Evolutionary conservation across 2,888 invertebrate species (phyloP), one percentile per base, ranked within the genome.

Genomic region (Eupelmus urozonus): DNA sequence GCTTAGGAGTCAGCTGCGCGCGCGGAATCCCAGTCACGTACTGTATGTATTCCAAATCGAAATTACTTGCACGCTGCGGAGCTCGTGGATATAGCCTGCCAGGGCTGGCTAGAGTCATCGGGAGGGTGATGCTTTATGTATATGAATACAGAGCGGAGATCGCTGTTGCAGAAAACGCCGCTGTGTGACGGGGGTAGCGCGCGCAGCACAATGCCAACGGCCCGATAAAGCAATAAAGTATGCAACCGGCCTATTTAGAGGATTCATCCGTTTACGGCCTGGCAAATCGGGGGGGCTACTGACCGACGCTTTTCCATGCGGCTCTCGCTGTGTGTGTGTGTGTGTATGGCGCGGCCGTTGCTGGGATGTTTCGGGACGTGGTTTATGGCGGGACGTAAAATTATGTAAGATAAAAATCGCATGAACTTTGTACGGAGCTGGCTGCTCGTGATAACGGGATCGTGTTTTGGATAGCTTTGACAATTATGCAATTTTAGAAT

Each of bases 141-240:
- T n/a, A 34, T 23, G 29, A 18, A 42, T 25, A 45, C 51, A 27
- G 11, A 18, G 18, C 45, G 40, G 18, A 34, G 3, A 27, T 18
- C 51, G 25, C 11, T 29, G 34, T 18, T 20, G 20, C 13, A 34
- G 62, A 62, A 18, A 49, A 27, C 16, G 49, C 25, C 13, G 27
- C 20, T 13, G 53, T 5, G 40, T 27, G 3, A 16, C 53, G 60
- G 34, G 72, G 29, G 62, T n/a, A 20, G 29, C 45, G 49, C n/a
- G 65, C 25, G 25, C 3, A 9, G 71, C 59, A 72, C 72, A 78
- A 78, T 78, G 67, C 73, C 4, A 25, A 23, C 53, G 40, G 13
- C 9, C 73, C 73, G 69, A 70, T 65, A 74, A 74, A 65, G 78
- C 70, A 75, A 71, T 75, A 79, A 79, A 79, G 71, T 79, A 75